Evolutionary conservation across 2,888 invertebrate species (phyloP), one percentile per base, ranked within the genome.

Genomic region (Axea sp.): DNA sequence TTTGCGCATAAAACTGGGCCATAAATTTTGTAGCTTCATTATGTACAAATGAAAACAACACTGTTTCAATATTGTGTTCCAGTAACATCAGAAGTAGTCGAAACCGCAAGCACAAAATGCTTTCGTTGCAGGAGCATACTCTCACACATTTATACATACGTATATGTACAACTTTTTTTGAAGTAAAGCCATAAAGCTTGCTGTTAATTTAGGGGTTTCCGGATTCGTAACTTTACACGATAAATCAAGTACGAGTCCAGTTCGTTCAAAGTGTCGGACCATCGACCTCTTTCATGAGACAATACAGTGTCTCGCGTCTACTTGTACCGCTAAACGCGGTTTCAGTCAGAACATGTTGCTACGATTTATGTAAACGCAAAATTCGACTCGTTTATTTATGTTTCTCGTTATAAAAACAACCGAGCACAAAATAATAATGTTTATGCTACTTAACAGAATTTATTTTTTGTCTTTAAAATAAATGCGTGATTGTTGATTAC

Each of bases 211-310:
- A 62, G 62, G 64, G 73, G 67, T 68, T 73, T 73, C 62, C 68
- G 68, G 68, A 73, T 68, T 73, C 59, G 59, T 64, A 74, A 69
- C 74, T 74, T 71, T 71, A 47, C 49, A 41, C 67, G 65, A 71
- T 65, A 75, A 74, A 74, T 74, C 75, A 65, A 71, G 71, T 51
- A 71, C 75, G 59, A 74, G 74, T 68, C 59, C 62, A 47, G 74
- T 69, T 24, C 59, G 59, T 55, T 68, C 60, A 33, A 59, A 67
- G 67, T 60, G 67, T 67, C 60, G 39, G 60, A 73, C 59, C 73
- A 55, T 73, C 73, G 73, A 67, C 62, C 73, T 67, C 62, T 31
- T 67, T 62, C 73, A 67, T 35, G 73, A 67, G 65, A 73, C 73
- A 73, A 73, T 68, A 62, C 62, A 39, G 59, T 59, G 65, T 67